These are phyloP conservation scores for Mus caroli DNA, from an alignment of 2,797 vertebrate species.

Conservation along the genomic window DNA sequence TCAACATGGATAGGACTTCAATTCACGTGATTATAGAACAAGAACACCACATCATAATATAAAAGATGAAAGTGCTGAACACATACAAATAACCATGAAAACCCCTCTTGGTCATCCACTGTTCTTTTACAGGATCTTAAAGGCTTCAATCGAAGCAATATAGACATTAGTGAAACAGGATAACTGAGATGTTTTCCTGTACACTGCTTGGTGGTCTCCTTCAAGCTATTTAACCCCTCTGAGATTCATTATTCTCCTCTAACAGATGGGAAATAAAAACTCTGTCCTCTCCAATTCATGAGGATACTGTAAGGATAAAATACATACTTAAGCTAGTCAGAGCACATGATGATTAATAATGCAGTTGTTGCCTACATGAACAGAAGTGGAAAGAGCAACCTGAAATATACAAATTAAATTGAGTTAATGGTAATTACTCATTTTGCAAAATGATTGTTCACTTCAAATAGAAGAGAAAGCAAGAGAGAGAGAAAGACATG, in stretches of 20 bases:
- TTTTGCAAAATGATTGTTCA: conserved; percentile 67
- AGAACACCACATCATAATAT: fast-evolving
- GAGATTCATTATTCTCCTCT: neutral
- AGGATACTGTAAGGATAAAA: conserved; percentile 45
- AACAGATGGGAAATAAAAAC: neutral
- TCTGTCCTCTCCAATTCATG: neutral
- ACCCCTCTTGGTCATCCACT: neutral
- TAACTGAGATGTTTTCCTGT: neutral
- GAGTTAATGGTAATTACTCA: conserved; percentile 68
- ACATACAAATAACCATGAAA: neutral
- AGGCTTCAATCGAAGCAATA: neutral
- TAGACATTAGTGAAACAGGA: no score
- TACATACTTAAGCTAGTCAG: neutral
- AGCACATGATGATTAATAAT: conserved; percentile 57
- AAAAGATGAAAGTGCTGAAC: neutral
- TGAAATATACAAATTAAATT: conserved; percentile 76
- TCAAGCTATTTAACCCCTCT: neutral
- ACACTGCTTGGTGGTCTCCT: neutral
- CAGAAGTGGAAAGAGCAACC: conserved; percentile 61
- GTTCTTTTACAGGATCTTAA: no score
- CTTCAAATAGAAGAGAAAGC: neutral
- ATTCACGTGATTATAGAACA: neutral
- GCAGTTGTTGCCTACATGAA: neutral
- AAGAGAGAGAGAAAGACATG: neutral
- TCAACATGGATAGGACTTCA: neutral